Base-by-base conservation (phyloP, 2,113 vertebrate species). In the Leptosomus discolor region DNA sequence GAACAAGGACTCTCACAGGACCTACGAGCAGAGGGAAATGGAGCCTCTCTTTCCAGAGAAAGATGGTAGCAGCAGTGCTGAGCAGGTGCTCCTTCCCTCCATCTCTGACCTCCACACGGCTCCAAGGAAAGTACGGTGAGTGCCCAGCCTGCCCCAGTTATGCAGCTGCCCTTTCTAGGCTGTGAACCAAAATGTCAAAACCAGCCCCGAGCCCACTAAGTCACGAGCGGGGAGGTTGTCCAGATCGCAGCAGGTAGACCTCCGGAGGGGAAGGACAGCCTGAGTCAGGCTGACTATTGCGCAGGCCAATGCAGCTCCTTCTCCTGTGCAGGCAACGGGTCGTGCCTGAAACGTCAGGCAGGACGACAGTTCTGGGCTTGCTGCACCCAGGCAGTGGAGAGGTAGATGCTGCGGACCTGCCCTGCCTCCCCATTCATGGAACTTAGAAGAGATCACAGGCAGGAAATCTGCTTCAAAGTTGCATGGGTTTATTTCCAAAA, bases 121-220 rank as follows among this genome's bases (percentile, higher is more conserved):
- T 19, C 3, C 0, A 6, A 24, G 32, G 37, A 63, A 16, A 90
- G 34, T 0, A 1, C 0, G 0, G 45, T 26, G 57, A 88, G 73
- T 67, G 65, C 57, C 74, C 80, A 46, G 57, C 43, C 60, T 60
- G 69, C 39, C 36, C 48, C 30, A 2, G 14, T 46, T 18, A 13
- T 5, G 15, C 84, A 87, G 84, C 85, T 94, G 93, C 78, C 86
- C 51, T 54, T 79, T 78, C 53, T 50, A 63, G 91, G 77, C 93
- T 85, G 51, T 20, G 45, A 82, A 92, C 85, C 93, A 94, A 82
- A 21, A 51, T 73, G 82, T 82, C 92, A 60, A 67, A 73, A 48
- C 26, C 53, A 64, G 70, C 34, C 9, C 68, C 24, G 34, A 92
- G 37, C 54, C 37, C 67, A 9, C 70, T 85, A 15, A 29, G 50